phyloP scores from a whole-genome alignment of 2,797 vertebrate species.

The Syngnathus rostellatus region DNA sequence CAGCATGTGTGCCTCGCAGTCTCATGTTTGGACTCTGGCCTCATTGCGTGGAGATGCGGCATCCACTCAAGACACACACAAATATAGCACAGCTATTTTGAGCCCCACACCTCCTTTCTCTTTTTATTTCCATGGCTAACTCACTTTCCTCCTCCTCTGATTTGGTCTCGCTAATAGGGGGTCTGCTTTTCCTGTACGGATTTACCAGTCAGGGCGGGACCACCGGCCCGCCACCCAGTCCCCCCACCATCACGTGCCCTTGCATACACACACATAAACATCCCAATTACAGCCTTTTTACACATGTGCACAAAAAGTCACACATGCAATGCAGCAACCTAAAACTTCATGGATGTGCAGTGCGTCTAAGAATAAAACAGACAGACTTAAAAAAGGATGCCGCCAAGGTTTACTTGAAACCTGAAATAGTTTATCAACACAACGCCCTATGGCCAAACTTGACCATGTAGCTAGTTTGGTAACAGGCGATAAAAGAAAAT shows the following conservation, averaged over 20 bases:
- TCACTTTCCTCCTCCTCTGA: slow-evolving; percentile 49
- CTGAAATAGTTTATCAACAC: slow-evolving; percentile 63
- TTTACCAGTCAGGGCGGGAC: slow-evolving; percentile 63
- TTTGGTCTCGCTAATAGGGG: slow-evolving; percentile 61
- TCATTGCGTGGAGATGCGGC: not conserved
- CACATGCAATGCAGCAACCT: not conserved
- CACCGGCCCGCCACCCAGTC: slow-evolving; percentile 55
- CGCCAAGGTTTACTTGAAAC: slow-evolving; percentile 57
- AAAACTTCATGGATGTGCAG: slow-evolving; percentile 24
- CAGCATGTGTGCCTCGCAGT: not conserved
- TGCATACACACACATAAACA: slow-evolving; percentile 47
- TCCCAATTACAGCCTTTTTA: slow-evolving; percentile 57
- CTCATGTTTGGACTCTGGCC: not conserved
- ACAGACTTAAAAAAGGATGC: slow-evolving; percentile 43
- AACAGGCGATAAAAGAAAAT: slow-evolving; percentile 36
- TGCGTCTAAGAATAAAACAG: slow-evolving; percentile 59
- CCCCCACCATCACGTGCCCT: slow-evolving; percentile 39
- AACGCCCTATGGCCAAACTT: slow-evolving; percentile 39
- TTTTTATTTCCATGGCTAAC: slow-evolving; percentile 15
- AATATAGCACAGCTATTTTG: slow-evolving; percentile 25
- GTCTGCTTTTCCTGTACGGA: slow-evolving; percentile 62
- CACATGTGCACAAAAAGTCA: slow-evolving; percentile 20
- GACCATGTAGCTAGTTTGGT: slow-evolving; percentile 46
- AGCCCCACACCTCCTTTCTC: slow-evolving; percentile 39
- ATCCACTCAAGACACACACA: slow-evolving; percentile 5